phyloP scores from a whole-genome alignment of 2,888 invertebrate genomes.

The Pyrrhia umbra region DNA sequence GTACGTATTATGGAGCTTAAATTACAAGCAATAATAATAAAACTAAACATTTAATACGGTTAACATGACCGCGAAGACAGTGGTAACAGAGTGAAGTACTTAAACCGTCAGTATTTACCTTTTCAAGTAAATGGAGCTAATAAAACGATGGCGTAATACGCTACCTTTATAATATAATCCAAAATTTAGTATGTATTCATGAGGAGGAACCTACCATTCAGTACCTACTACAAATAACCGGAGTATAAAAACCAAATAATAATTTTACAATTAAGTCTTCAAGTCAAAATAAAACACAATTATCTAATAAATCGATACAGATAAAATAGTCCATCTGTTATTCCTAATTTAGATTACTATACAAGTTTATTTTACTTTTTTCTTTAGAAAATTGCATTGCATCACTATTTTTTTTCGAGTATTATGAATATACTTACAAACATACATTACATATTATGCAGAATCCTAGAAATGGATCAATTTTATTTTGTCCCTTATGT shows the following conservation, averaged over 20 bases:
- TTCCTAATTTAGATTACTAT: neutral
- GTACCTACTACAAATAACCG: neutral
- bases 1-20: constrained; percentile 49
- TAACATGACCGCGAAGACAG: constrained; percentile 27
- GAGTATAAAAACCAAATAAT: no score
- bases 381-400: no score
- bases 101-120: constrained; percentile 4
- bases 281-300: no score
- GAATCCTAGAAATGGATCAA: no score
- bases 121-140: constrained; percentile 34
- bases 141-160: constrained; percentile 18
- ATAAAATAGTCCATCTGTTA: neutral
- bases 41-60: constrained; percentile 60
- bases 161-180: neutral
- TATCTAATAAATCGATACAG: no score
- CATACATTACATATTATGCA: no score
- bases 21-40: constrained; percentile 62
- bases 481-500: no score
- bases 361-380: no score
- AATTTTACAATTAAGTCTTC: no score
- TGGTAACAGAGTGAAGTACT: constrained; percentile 21
- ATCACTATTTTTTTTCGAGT: no score
- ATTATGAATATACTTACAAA: no score
- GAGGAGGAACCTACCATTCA: no score
- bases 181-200: neutral